These are phyloP conservation scores for Anguilla obscura DNA, from an alignment of 2,797 vertebrate genomes.

Conservation along the genomic window DNA sequence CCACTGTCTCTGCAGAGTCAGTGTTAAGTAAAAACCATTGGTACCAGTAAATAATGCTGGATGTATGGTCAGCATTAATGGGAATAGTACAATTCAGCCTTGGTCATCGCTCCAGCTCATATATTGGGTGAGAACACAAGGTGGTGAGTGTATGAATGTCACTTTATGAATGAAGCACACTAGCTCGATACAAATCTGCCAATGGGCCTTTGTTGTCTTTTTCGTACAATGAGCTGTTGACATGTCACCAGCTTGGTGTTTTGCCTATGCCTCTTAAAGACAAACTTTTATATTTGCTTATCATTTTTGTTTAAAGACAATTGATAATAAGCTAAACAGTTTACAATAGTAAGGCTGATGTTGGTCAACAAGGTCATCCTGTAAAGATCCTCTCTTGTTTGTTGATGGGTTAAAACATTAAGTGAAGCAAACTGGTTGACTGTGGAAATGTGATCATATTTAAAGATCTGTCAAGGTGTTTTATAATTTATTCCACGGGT, in stretches of 20 bases:
- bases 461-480: not conserved
- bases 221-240: conserved; percentile 38
- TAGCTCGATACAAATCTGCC: conserved; percentile 30
- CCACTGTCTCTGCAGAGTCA: not conserved
- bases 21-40: not conserved
- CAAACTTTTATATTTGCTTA: not conserved
- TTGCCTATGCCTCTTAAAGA: not conserved
- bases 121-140: not conserved
- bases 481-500: not conserved
- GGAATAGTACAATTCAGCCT: not conserved
- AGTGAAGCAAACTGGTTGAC: not conserved
- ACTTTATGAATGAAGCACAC: conserved; percentile 41
- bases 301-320: too few relatives aligned
- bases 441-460: not conserved
- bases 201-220: conserved; percentile 49
- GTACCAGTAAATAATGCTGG: not conserved
- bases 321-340: not conserved
- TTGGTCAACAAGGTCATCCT: not conserved
- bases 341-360: not conserved
- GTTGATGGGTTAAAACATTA: not conserved
- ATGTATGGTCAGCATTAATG: not conserved
- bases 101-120: not conserved
- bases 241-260: conserved; percentile 3
- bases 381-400: not conserved
- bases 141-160: conserved; percentile 17